Evolutionary conservation across 30 jellyfish, hydroid and myxozoan genomes (phyloP).

Genomic region (Aurelia aurita): DNA sequence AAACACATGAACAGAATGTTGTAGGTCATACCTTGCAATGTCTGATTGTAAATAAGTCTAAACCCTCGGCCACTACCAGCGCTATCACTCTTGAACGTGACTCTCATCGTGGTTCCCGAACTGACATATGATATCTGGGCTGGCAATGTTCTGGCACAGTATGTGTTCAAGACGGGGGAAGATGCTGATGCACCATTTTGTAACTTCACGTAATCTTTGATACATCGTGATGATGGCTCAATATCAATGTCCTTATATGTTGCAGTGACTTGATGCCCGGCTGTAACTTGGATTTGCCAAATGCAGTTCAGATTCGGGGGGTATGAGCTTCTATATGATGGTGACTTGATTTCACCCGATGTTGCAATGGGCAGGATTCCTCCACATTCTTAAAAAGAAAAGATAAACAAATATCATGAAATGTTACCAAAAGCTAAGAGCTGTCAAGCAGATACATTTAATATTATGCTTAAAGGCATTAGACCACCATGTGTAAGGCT

Average conservation of each 20-base stretch:
- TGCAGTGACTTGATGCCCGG: conserved; percentile 50
- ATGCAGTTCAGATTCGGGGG: conserved; percentile 69
- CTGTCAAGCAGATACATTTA: too few species aligned
- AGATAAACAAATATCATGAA: background rate
- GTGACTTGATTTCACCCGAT: conserved; percentile 58
- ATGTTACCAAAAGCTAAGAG: too few species aligned
- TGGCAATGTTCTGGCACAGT: conserved; percentile 50
- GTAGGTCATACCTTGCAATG: conserved; percentile 39
- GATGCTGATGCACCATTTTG: conserved; percentile 60
- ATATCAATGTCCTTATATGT: conserved; percentile 44
- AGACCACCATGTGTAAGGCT: too few species aligned
- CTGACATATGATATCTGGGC: conserved; percentile 34
- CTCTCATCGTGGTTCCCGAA: conserved; percentile 42
- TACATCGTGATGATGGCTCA: conserved; percentile 54
- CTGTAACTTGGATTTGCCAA: conserved; percentile 67
- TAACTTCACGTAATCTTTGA: conserved; percentile 55
- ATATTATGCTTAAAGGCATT: too few species aligned
- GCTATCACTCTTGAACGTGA: conserved; percentile 52
- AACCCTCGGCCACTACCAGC: conserved; percentile 65
- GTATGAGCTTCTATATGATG: conserved; percentile 50
- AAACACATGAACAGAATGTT: background rate
- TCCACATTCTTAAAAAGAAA: conserved; percentile 71
- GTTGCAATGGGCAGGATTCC: conserved; percentile 55
- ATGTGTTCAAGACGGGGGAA: conserved; percentile 50
- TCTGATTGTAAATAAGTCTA: conserved; percentile 37